A percentile compares a stretch with the other conserved stretches of the same genome.
Conservation (phyloP, 2,113 vertebrate species). For the Megaceryle torquata region DNA sequence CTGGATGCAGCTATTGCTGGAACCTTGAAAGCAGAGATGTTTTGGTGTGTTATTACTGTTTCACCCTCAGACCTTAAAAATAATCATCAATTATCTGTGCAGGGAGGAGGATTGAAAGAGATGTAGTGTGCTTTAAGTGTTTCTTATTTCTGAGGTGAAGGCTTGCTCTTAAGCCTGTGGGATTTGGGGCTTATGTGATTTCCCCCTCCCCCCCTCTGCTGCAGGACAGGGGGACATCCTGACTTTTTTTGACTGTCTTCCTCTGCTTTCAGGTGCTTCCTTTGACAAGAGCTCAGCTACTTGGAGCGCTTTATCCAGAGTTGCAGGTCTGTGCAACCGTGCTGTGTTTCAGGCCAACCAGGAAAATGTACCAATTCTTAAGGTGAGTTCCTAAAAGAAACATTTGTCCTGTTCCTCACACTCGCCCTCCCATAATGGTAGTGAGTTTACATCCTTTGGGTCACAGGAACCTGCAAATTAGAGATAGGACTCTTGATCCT, state of each 20-base stretch:
- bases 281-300: conserved; percentile 81
- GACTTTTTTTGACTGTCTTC: not conserved
- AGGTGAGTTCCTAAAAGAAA: conserved; percentile 55
- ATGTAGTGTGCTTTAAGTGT: not conserved
- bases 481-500: not conserved
- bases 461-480: not conserved
- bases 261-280: conserved; percentile 72
- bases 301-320: conserved; percentile 76
- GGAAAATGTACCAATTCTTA: conserved; percentile 81
- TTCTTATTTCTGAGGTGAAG: not conserved
- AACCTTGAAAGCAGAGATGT: not conserved
- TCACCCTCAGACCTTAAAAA: not conserved
- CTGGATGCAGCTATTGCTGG: not conserved
- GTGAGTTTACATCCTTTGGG: not conserved
- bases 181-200: not conserved
- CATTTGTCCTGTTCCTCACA: not conserved
- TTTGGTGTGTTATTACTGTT: not conserved
- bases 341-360: conserved; percentile 83
- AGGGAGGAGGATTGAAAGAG: not conserved
- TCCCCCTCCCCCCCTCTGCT: not conserved
- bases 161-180: not conserved
- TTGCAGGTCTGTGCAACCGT: conserved; percentile 82
- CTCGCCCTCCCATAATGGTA: not conserved
- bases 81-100: not conserved
- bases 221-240: no score